Percentiles rank a stretch among this genome's conserved stretches.
Conservation (phyloP, 2,113 vertebrate genomes). For the Ciconia maguari region DNA sequence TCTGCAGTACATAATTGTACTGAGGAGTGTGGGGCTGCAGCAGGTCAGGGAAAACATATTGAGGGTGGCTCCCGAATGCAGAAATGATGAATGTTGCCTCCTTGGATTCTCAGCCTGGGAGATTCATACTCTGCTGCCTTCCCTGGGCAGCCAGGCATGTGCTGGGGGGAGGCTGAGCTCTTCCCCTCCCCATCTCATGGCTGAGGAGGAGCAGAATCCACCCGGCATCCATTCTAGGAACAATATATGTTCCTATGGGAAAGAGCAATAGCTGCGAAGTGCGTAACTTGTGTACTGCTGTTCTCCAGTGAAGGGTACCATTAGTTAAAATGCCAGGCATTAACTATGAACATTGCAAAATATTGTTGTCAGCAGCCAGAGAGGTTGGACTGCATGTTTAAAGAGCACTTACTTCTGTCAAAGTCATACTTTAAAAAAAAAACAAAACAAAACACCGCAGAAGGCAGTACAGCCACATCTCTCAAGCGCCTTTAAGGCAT, state of each 20-base stretch:
- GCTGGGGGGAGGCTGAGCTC: neutral
- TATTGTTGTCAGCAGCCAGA: neutral
- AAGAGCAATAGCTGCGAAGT: neutral
- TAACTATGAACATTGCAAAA: neutral
- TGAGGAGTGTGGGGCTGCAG: neutral
- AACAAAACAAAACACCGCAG: fast-evolving
- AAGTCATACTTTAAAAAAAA: neutral
- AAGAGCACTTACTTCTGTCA: neutral
- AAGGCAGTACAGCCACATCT: neutral
- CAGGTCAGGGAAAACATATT: neutral
- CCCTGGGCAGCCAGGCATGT: neutral
- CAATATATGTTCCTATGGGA: neutral
- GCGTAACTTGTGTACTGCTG: neutral
- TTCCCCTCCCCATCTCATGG: neutral
- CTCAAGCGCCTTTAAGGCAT: neutral
- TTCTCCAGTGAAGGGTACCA: neutral
- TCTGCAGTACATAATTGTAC: fast-evolving
- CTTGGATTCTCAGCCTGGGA: neutral
- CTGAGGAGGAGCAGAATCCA: neutral
- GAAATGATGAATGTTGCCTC: neutral
- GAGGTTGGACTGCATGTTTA: neutral
- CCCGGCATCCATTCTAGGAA: neutral
- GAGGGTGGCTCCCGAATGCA: neutral
- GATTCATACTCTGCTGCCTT: neutral
- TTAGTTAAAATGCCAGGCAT: neutral